A percentile compares a stretch with the other conserved stretches of the same genome.
Evolutionary conservation across 2,888 invertebrate genomes (phyloP).

Genomic region (Torymus tubicola): DNA sequence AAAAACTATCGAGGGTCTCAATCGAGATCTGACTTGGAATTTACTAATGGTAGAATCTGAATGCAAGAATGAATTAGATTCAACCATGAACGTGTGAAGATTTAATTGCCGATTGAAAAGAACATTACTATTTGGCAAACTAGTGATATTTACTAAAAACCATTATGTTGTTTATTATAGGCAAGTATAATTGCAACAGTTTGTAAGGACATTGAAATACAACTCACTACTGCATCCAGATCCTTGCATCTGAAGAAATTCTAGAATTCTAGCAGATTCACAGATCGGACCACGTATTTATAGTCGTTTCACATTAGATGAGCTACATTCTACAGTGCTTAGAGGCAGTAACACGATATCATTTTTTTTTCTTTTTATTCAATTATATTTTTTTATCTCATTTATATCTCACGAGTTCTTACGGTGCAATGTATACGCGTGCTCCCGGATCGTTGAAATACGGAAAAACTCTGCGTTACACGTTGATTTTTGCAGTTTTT

Average conservation of each 20-base stretch:
- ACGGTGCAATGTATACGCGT: conserved; percentile 47
- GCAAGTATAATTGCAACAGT: neutral
- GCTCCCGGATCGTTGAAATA: conserved; percentile 40
- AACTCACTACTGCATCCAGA: conserved; percentile 9
- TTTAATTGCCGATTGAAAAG: no score
- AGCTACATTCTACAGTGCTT: conserved; percentile 66
- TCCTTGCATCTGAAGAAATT: conserved; percentile 13
- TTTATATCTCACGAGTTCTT: conserved; percentile 53
- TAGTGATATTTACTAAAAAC: neutral
- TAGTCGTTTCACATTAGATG: conserved; percentile 64
- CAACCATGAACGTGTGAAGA: neutral
- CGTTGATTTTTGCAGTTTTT: conserved; percentile 27
- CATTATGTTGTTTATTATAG: neutral
- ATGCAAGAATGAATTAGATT: conserved; percentile 9
- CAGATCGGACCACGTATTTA: conserved; percentile 46
- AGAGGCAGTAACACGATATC: conserved; percentile 71
- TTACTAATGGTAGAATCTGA: conserved; percentile 7
- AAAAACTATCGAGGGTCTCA: conserved; percentile 21
- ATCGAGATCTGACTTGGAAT: conserved; percentile 33
- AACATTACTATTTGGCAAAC: no score
- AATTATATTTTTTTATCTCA: conserved; percentile 35
- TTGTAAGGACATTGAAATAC: no score
- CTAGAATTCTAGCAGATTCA: conserved; percentile 44
- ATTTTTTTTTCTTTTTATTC: conserved; percentile 57
- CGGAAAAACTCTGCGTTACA: conserved; percentile 34